A percentile compares a stretch with the other conserved stretches of the same genome.
These are phyloP conservation scores for Gallinago solitaria DNA, from an alignment of 2,797 vertebrate species.

Conservation along the genomic window DNA sequence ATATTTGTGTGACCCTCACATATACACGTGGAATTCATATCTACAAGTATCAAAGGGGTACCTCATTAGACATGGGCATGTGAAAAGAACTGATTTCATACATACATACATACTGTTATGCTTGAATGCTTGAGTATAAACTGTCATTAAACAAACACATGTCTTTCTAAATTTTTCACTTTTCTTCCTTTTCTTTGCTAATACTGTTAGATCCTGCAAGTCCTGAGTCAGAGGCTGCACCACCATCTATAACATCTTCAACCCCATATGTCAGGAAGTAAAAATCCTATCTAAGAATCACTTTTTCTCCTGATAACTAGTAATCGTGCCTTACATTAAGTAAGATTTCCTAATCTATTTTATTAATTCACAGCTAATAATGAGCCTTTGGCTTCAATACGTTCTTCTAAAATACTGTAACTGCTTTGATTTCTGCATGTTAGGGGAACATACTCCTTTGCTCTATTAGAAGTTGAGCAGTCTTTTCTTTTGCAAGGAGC, in stretches of 20 bases:
- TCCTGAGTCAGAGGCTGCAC: neutral
- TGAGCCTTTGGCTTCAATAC: neutral
- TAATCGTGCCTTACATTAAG: neutral
- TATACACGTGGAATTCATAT: neutral
- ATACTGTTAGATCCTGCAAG: neutral
- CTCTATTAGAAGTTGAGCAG: neutral
- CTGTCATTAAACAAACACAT: neutral
- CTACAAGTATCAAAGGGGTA: neutral
- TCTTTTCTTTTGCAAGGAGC: neutral
- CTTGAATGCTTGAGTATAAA: neutral
- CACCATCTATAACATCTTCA: neutral
- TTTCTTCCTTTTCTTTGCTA: neutral
- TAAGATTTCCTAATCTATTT: neutral
- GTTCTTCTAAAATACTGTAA: neutral
- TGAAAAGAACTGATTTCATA: neutral
- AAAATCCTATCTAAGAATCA: neutral
- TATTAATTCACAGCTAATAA: neutral
- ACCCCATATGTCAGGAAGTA: neutral
- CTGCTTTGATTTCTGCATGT: neutral
- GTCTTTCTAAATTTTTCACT: neutral
- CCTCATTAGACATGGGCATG: neutral
- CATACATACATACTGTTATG: neutral
- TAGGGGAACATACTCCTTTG: neutral
- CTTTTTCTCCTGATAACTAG: neutral
- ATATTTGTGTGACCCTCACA: neutral